Evolutionary conservation across 2,113 vertebrate genomes (phyloP).

Genomic region (Mirounga angustirostris): DNA sequence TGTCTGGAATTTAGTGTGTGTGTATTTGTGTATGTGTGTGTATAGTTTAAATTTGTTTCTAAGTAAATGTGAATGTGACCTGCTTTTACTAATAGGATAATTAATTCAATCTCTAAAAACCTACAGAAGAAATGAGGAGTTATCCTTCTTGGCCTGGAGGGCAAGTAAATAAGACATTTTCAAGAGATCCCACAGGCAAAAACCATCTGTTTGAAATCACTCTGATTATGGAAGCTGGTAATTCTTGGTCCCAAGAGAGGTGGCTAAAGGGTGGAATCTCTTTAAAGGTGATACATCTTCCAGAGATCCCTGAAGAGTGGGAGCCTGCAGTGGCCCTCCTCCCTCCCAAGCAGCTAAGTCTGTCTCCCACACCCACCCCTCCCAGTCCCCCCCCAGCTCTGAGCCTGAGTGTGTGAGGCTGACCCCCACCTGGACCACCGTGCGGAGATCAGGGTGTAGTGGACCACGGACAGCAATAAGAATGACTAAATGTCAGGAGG

Average conservation of each 20-base stretch:
- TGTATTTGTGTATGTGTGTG: background rate
- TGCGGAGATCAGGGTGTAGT: background rate
- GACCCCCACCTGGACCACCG: background rate
- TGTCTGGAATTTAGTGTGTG: background rate
- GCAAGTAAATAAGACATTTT: constrained; percentile 49
- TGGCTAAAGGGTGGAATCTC: background rate
- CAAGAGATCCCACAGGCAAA: constrained; percentile 15
- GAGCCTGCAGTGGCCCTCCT: background rate
- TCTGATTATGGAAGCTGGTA: background rate
- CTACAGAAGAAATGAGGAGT: background rate
- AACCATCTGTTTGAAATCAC: constrained; percentile 31
- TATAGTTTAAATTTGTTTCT: background rate
- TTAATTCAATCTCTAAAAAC: constrained; percentile 19
- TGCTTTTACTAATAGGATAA: constrained; percentile 49
- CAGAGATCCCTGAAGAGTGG: background rate
- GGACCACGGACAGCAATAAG: background rate
- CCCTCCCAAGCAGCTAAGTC: background rate
- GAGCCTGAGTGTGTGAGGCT: no score
- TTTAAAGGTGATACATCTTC: background rate
- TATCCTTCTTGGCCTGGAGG: background rate
- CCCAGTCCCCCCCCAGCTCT: accelerated
- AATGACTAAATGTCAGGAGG: background rate
- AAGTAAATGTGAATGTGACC: constrained; percentile 24
- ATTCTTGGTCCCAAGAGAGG: constrained; percentile 16
- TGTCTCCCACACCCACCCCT: accelerated